phyloP scores from a whole-genome alignment of 2,888 invertebrate genomes.

The Ariolimax columbianus region DNA sequence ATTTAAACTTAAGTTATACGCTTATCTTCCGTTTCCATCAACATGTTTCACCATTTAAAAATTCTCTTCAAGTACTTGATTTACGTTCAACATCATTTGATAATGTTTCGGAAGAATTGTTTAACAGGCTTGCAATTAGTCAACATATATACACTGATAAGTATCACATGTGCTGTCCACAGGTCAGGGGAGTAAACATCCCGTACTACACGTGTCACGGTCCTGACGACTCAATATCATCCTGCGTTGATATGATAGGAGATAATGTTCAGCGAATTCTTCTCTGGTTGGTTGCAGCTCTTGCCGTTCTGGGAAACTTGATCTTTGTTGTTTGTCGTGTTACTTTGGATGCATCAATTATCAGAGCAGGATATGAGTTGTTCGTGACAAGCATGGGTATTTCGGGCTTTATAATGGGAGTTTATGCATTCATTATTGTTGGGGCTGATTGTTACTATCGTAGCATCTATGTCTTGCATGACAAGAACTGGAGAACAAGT shows the following conservation, averaged over 20 bases:
- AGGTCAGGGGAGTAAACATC: background rate
- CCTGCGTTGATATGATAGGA: conserved; percentile 60
- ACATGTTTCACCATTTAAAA: background rate
- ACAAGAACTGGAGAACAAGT: too few species aligned
- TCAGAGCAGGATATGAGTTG: conserved; percentile 28
- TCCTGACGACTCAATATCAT: conserved; percentile 55
- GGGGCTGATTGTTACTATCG: too few species aligned
- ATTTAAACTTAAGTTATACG: conserved; percentile 18
- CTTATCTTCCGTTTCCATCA: background rate
- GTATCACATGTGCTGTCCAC: conserved; percentile 39
- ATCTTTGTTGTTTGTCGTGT: conserved; percentile 55
- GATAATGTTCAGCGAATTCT: conserved; percentile 43
- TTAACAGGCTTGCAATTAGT: background rate
- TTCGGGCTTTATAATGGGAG: conserved; percentile 61
- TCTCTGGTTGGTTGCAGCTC: conserved; percentile 52
- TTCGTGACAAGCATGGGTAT: conserved; percentile 43
- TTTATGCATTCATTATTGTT: too few species aligned
- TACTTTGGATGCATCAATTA: conserved; percentile 60
- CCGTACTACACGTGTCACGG: conserved; percentile 40
- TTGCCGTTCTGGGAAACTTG: conserved; percentile 59
- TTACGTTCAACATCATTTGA: background rate
- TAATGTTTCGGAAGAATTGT: background rate
- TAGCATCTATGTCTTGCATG: too few species aligned
- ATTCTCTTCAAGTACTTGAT: conserved; percentile 4
- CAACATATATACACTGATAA: background rate